Evolutionary conservation across 2,888 invertebrate genomes (phyloP).

Genomic region (Mesoligia furuncula): DNA sequence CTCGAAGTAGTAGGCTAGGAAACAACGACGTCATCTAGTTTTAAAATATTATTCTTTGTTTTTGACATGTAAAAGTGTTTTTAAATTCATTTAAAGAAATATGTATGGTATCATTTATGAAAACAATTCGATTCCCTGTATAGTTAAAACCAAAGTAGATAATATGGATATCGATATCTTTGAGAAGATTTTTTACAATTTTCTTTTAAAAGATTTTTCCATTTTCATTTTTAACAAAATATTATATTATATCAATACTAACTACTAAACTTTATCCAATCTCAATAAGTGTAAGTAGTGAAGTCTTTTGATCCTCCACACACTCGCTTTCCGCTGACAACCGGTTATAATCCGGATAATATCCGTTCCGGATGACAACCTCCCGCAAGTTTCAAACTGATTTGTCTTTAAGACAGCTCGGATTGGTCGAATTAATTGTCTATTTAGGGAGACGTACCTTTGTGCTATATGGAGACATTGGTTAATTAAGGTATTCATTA

Average conservation of each 20-base stretch:
- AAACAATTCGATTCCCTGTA: not conserved
- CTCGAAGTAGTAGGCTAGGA: not conserved
- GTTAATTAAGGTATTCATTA: not conserved
- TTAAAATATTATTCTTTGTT: not conserved
- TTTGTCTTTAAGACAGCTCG: slow-evolving; percentile 57
- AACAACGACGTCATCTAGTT: not conserved
- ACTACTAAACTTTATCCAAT: slow-evolving; percentile 14
- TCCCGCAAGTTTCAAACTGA: slow-evolving; percentile 56
- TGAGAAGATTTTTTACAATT: not conserved
- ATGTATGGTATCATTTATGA: not conserved
- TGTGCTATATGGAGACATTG: not conserved
- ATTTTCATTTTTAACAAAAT: not conserved
- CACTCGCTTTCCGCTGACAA: slow-evolving; percentile 30
- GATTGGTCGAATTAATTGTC: slow-evolving; percentile 55
- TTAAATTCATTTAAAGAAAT: not conserved
- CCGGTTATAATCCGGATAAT: slow-evolving; percentile 59
- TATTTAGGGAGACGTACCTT: slow-evolving; percentile 19
- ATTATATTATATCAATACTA: not conserved
- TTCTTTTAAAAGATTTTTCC: no score
- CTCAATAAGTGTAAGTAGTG: slow-evolving; percentile 12
- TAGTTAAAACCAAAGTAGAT: not conserved
- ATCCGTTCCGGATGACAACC: slow-evolving; percentile 53
- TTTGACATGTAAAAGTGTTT: not conserved
- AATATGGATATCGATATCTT: not conserved
- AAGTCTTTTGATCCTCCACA: slow-evolving; percentile 38